Base-by-base conservation (phyloP, 2,113 vertebrate species). In the Xiphophorus hellerii region DNA sequence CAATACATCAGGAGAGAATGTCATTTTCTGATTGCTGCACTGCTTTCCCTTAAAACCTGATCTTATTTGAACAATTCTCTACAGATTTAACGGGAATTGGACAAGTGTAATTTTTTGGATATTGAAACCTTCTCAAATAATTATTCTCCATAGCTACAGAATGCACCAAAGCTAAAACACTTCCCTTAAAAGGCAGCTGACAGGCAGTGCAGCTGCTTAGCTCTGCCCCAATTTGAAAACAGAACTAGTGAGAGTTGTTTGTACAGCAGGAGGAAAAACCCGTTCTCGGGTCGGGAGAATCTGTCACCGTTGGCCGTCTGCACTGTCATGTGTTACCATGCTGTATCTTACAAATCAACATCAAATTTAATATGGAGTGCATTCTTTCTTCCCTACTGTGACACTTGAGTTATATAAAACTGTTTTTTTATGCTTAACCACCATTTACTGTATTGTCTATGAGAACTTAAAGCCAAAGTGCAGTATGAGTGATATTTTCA, bases 401-500 rank as follows among this genome's bases (percentile, higher is more conserved):
- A 54, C 20, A 54, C 9, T 28, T n/a, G 25, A 7, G 5, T 54
- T 25, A 54, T 7, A 9, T 9, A 8, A 22, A 54, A 54, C 20
- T 25, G 17, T 14, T 22, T 22, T 48, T 10, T n/a, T n/a, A 58
- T n/a, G 51, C 22, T 25, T 58, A n/a, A 11, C 22, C 2, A 58
- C 25, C 60, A 7, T 68, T 75, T 14, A 51, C 6, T 63, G 10
- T 22, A 37, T 80, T 35, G 62, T 35, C 22, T 9, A 54, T 58
- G 51, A 69, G 33, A 69, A 68, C 12, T 35, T 17, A 69, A 61
- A 69, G 33, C 62, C 62, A 25, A 25, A 58, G 60, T 37, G 15
- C 82, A 69, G 81, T 74, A 73, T 80, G 82, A 87, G 78, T 44
- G 27, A n/a, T 72, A 61, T 62, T 77, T 78, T 81, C 39, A 60